Evolutionary conservation across 2,113 vertebrate species (phyloP), one percentile per base, ranked within the genome.

Genomic region (Sinocyclocheilus maitianheensis): DNA sequence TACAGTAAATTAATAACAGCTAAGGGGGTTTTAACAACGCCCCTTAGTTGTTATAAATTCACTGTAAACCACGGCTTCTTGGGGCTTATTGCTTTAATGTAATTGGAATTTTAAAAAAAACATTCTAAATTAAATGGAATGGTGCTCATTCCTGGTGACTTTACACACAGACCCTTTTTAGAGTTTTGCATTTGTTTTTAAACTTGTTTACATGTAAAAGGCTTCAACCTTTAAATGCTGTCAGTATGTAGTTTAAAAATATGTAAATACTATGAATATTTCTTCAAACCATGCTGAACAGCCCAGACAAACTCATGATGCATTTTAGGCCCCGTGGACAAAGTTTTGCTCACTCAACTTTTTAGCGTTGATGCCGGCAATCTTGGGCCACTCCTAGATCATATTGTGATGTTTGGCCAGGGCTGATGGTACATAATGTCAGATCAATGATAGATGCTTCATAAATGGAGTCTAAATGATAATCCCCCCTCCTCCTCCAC

Each of bases 401-500:
- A 91, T 89, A 91, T 91, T 92, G 93, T 93, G 92, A 93, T 91
- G 93, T 94, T 94, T 93, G 92, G 90, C 92, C 94, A 75, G 92
- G 90, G 91, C 92, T 92, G 93, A 89, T 93, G 94, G 92, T 92
- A 93, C 91, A 90, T 87, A 91, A 94, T 82, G 82, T 94, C 92
- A 91, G 90, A 92, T 90, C 83, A 88, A 84, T 95, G 94, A 95
- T 94, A 91, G 93, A 95, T 95, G 93, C 92, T 94, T 94, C 93
- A 94, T 93, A 93, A 94, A 94, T 89, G 91, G 90, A 94, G 91
- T 91, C 91, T 92, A 94, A 95, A 95, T 94, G 92, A 95, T 93
- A 90, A 84, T 60, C 84, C 87, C 87, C 71, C 20, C 69, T 72
- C 24, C 62, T 16, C 69, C 79, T 51, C n/a, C 81, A 46, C 72